Percentiles rank a stretch among this genome's conserved stretches.
phyloP scores from a whole-genome alignment of 2,797 vertebrate genomes.

The Pterois miles region DNA sequence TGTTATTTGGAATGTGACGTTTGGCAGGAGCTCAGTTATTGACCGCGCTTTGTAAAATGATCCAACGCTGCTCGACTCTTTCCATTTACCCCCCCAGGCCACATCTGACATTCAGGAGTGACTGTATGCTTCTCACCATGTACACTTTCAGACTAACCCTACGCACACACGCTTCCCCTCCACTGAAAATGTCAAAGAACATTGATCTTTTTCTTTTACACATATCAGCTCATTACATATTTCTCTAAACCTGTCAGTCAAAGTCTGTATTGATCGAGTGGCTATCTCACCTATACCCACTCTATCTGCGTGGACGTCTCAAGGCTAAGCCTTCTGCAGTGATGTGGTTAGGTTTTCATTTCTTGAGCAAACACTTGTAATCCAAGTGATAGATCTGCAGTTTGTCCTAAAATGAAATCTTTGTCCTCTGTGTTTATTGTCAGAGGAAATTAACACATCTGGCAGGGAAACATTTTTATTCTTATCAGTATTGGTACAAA shows the following conservation, averaged over 20 bases:
- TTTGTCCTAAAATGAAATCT: constrained; percentile 57
- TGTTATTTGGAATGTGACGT: constrained; percentile 56
- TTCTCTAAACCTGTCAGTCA: constrained; percentile 62
- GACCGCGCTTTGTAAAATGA: constrained; percentile 65
- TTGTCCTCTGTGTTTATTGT: constrained; percentile 34
- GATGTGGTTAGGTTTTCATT: constrained; percentile 58
- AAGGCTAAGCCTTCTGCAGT: constrained; percentile 43
- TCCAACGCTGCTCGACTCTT: constrained; percentile 47
- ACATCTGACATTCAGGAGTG: constrained; percentile 75
- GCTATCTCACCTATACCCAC: constrained; percentile 21
- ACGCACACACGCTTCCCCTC: not conserved
- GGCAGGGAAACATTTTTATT: constrained; percentile 9
- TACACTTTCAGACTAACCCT: constrained; percentile 9
- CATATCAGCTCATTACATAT: constrained; percentile 34
- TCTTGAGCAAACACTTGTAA: constrained; percentile 64
- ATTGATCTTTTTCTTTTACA: constrained; percentile 52
- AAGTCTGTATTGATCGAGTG: constrained; percentile 57
- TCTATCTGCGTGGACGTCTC: constrained; percentile 33
- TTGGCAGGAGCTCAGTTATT: constrained; percentile 61
- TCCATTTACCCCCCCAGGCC: constrained; percentile 58
- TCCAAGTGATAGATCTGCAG: constrained; percentile 32
- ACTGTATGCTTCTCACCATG: constrained; percentile 22
- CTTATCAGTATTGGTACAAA: not conserved
- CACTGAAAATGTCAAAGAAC: constrained; percentile 66
- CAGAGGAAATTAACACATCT: constrained; percentile 10